A percentile compares a stretch with the other conserved stretches of the same genome.
phyloP scores from a whole-genome alignment of 2,113 vertebrate species.

The Verasper variegatus region DNA sequence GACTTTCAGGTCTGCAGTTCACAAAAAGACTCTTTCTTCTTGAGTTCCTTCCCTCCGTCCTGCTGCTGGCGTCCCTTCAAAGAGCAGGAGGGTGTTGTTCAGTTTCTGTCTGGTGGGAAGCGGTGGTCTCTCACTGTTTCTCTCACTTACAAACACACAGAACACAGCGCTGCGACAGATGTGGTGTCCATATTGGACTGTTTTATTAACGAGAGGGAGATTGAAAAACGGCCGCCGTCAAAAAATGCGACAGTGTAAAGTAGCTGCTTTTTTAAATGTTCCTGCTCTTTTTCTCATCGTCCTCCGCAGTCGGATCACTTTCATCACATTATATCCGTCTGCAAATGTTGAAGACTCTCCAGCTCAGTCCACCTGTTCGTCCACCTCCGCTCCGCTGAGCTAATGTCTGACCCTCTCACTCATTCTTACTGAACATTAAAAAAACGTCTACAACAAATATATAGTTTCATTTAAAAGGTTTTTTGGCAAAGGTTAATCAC shows the following conservation, averaged over 20 bases:
- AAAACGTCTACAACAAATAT: not conserved
- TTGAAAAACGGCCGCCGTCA: not conserved
- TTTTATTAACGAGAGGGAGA: not conserved
- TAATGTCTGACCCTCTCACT: not conserved
- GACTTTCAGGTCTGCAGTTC: slow-evolving; percentile 47
- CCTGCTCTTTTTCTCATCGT: slow-evolving; percentile 35
- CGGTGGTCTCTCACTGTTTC: slow-evolving; percentile 9
- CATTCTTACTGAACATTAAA: not conserved
- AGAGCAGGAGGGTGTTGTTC: slow-evolving; percentile 54
- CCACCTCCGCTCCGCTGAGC: not conserved
- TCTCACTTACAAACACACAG: slow-evolving; percentile 4
- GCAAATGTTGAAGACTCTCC: slow-evolving; percentile 5
- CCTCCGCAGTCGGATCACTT: slow-evolving; percentile 38
- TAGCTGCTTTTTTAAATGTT: slow-evolving; percentile 37
- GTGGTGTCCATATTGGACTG: not conserved
- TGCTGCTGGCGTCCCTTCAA: slow-evolving; percentile 62
- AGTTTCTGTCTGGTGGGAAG: slow-evolving; percentile 32
- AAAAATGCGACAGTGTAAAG: slow-evolving; percentile 22
- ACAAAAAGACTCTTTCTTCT: slow-evolving; percentile 69
- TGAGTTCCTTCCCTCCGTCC: slow-evolving; percentile 59
- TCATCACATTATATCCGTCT: slow-evolving; percentile 31
- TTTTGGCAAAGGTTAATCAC: too few relatives aligned
- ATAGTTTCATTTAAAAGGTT: too few relatives aligned
- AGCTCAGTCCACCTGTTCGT: not conserved
- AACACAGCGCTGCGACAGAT: slow-evolving; percentile 23